Evolutionary conservation across 2,113 vertebrate genomes (phyloP), one percentile per base, ranked within the genome.

Genomic region (pig (Sus scrofa)): DNA sequence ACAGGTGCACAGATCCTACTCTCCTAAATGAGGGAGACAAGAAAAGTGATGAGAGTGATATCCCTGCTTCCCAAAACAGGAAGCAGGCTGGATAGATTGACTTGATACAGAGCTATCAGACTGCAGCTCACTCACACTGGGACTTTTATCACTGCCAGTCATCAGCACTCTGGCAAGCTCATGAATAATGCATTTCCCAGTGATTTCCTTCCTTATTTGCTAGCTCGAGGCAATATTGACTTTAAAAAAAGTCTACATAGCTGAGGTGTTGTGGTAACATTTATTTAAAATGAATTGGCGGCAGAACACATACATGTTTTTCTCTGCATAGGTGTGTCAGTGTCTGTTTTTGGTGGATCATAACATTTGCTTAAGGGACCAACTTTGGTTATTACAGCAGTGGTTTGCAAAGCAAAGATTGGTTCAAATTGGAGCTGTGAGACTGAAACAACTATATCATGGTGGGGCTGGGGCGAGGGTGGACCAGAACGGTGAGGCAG

Each of bases 111-210:
- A 98, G 96, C 97, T 97, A 97, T 98, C 97, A 96, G 98, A 96
- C 98, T 82, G 92, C 90, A 84, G 15, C 82, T 96, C 65, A 70
- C 97, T 97, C 97, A 94, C 94, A 87, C 88, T 24, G 89, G 95
- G 95, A 86, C 95, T 93, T 98, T 98, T 98, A 95, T 97, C 92
- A 94, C 65, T 60, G 96, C 97, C 97, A 98, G 98, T 98, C 98
- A 98, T 98, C 97, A 92, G 96, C 91, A 95, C 96, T 97, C 96
- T 77, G 92, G 95, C 13, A 77, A 97, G 93, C 98, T 98, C 94
- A 98, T 98, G 97, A 98, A 98, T 98, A 98, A 98, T 98, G 96
- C 89, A 98, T 98, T 95, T 94, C 91, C 95, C 97, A 97, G 96
- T 96, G 95, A 97, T 98, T 99, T 98, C 98, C 95, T 98, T 97